Evolutionary conservation across 2,888 invertebrate genomes (phyloP), one percentile per base, ranked within the genome.

Genomic region (Agrotis segetum): DNA sequence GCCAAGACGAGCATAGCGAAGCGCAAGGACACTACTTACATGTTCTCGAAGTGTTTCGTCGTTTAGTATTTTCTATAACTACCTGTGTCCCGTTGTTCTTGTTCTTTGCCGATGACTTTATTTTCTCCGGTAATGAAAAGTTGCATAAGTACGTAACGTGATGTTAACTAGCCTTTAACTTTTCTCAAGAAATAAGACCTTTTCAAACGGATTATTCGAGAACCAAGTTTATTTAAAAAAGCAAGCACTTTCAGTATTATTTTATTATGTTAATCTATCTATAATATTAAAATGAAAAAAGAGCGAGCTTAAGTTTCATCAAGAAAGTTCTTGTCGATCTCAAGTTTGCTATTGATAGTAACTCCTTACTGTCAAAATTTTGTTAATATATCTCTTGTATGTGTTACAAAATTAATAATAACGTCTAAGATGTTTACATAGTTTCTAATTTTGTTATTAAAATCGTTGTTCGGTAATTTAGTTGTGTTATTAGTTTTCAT

Each of bases 401-500:
- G 52, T 70, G 66, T 56, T n/a, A 17, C 24, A 34, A 67, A 74
- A 74, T 74, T 77, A 81, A 77, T 81, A 74, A 70, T 63, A 52
- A 52, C n/a, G 59, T 19, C 59, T 17, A 52, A 58, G 29, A 46
- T 69, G 69, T 63, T 66, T 21, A 60, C 59, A 50, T 69, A 70
- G 66, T 70, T 79, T 19, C 7, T 17, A 78, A 56, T 60, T 78
- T 79, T 14, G 62, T 70, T 66, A 79, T 63, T 74, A 75, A 66
- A 56, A 40, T 62, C 14, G 47, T 55, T 55, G 66, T 29, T 63
- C 6, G 14, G 29, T 16, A 60, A 71, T 60, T 60, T 69, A 55
- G 65, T 74, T 70, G 14, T 47, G 62, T 74, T 78, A 79, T 79
- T 78, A 79, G 70, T 78, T 74, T 70, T 47, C 66, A 68, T 52